phyloP scores from a whole-genome alignment of 2,113 vertebrate genomes.

The Sylvilagus bachmani region DNA sequence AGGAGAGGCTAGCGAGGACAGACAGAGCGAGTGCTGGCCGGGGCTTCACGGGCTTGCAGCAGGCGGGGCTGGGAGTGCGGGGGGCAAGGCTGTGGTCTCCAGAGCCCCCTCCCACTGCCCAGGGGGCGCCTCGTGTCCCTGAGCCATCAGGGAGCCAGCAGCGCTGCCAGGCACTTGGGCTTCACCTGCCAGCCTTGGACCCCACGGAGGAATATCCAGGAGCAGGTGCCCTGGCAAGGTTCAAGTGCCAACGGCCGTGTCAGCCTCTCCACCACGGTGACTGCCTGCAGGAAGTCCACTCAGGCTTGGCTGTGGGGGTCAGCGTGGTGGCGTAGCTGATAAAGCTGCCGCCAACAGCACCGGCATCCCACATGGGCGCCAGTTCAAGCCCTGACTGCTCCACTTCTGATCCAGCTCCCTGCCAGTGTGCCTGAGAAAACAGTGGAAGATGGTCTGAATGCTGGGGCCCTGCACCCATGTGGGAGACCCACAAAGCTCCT shows the following conservation, averaged over 20 bases:
- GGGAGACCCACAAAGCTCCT: too few species aligned
- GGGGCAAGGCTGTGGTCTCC: too few species aligned
- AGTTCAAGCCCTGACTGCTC: too few species aligned
- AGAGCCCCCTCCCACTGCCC: too few species aligned
- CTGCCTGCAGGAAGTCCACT: neutral
- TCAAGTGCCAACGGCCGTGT: neutral
- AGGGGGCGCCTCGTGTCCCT: neutral
- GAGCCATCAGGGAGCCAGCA: neutral
- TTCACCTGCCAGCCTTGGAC: neutral
- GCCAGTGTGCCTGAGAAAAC: too few species aligned
- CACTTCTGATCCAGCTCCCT: too few species aligned
- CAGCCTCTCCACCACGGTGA: neutral
- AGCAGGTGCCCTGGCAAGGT: neutral
- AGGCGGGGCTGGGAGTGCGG: neutral
- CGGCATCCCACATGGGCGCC: too few species aligned
- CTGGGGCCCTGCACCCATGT: too few species aligned
- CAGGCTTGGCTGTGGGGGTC: too few species aligned
- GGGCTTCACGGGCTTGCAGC: neutral
- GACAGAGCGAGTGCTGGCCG: neutral
- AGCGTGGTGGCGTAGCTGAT: too few species aligned
- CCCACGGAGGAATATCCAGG: neutral
- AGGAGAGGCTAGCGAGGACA: neutral
- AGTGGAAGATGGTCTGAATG: too few species aligned
- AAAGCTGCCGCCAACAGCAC: too few species aligned
- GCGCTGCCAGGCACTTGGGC: neutral